phyloP scores from a whole-genome alignment of 2,113 vertebrate species.

The Pseudolaguvia tuberculata region DNA sequence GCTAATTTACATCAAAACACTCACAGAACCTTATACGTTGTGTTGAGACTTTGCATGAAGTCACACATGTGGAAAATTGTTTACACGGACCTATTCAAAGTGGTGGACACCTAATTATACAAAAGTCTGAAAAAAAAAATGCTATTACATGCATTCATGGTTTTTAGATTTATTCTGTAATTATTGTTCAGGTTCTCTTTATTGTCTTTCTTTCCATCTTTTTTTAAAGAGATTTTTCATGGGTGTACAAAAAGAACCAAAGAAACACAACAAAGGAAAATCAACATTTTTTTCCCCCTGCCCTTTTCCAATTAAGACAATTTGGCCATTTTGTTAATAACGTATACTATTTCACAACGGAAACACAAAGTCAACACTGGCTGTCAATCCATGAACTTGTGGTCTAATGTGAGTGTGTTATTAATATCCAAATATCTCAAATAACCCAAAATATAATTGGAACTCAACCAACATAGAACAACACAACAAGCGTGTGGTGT shows the following conservation, averaged over 20 bases:
- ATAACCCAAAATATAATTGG: slow-evolving; percentile 64
- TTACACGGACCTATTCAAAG: slow-evolving; percentile 55
- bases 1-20: slow-evolving; percentile 57
- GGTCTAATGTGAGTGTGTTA: slow-evolving; percentile 61
- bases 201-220: slow-evolving; percentile 44
- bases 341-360: slow-evolving; percentile 79
- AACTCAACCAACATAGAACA: slow-evolving; percentile 84
- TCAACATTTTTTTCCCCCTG: slow-evolving; percentile 58
- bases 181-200: slow-evolving; percentile 42
- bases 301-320: slow-evolving; percentile 62
- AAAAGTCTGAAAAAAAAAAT: no score
- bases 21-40: slow-evolving; percentile 50
- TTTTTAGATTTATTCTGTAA: slow-evolving; percentile 52
- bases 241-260: slow-evolving; percentile 82
- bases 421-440: slow-evolving; percentile 66
- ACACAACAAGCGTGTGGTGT: slow-evolving; percentile 80
- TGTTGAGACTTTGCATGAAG: slow-evolving; percentile 62
- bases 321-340: slow-evolving; percentile 83
- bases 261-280: slow-evolving; percentile 55
- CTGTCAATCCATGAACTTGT: slow-evolving; percentile 55
- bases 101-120: no score
- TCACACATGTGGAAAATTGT: slow-evolving; percentile 58
- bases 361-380: slow-evolving; percentile 72
- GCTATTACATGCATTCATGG: slow-evolving; percentile 58
- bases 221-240: slow-evolving; percentile 60